Conservation (phyloP, 2,113 vertebrate species). For the Coregonus clupeaformis region DNA sequence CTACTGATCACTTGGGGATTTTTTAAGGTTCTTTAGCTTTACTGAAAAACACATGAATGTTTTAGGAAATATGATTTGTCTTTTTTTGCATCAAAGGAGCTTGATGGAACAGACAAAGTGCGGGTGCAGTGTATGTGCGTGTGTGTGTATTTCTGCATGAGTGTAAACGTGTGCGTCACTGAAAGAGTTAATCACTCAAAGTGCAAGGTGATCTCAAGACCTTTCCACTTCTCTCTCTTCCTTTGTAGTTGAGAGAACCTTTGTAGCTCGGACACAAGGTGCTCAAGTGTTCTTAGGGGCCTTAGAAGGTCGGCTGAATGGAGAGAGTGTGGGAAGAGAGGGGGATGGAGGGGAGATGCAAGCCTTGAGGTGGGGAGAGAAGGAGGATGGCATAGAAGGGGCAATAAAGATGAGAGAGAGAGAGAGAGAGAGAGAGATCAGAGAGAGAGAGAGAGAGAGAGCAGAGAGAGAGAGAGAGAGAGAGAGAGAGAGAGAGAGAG, state of each 20-base stretch:
- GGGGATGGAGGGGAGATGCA: neutral
- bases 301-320: conserved; percentile 42
- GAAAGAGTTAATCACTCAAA: conserved; percentile 21
- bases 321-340: conserved; percentile 2
- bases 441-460: neutral
- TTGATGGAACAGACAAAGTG: neutral
- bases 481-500: too few relatives aligned
- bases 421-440: too few relatives aligned
- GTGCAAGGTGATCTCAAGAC: conserved; percentile 37
- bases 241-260: conserved; percentile 57
- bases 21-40: neutral
- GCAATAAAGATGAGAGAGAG: neutral
- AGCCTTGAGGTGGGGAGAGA: neutral
- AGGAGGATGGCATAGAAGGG: neutral
- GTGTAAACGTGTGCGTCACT: too few relatives aligned
- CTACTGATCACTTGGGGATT: neutral
- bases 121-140: too few relatives aligned
- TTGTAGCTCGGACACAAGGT: conserved; percentile 52
- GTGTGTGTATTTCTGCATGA: neutral
- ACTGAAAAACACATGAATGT: neutral
- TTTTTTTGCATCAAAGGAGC: neutral
- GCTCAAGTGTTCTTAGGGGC: conserved; percentile 55
- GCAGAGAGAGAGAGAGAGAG: neutral
- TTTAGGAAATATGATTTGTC: neutral
- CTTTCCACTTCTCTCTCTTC: conserved; percentile 27